These are phyloP conservation scores for Otocyon megalotis DNA, from an alignment of 2,113 vertebrate genomes.

Conservation along the genomic window DNA sequence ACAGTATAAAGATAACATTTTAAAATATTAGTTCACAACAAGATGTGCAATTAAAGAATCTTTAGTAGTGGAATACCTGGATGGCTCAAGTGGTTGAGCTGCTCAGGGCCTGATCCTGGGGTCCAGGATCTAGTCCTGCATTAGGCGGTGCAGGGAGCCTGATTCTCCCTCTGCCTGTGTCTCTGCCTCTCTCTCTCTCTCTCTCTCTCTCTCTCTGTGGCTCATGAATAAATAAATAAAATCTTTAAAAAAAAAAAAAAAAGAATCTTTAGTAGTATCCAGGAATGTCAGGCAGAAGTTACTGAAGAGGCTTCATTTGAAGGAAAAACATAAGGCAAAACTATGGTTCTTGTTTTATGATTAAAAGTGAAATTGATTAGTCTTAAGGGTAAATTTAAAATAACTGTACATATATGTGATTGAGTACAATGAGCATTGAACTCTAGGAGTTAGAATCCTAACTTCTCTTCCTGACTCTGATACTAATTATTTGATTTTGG, in stretches of 20 bases:
- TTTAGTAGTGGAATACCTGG: background rate
- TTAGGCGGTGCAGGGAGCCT: background rate
- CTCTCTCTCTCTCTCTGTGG: background rate
- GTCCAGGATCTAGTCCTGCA: background rate
- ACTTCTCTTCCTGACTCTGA: background rate
- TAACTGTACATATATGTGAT: background rate
- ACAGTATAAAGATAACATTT: background rate
- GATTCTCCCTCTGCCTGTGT: background rate
- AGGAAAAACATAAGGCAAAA: slow-evolving; percentile 22
- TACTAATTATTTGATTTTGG: background rate
- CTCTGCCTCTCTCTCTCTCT: no score
- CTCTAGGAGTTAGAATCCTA: background rate
- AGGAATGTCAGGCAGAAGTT: slow-evolving; percentile 8
- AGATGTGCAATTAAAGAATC: background rate
- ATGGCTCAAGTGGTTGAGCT: background rate
- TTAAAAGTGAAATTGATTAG: background rate
- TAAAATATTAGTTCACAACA: background rate
- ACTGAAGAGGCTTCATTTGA: slow-evolving; percentile 20
- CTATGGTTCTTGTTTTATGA: slow-evolving; percentile 2
- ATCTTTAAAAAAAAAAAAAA: background rate
- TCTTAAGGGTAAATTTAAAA: slow-evolving; percentile 16
- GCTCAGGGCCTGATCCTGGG: background rate
- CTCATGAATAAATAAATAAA: background rate
- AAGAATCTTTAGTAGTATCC: slow-evolving; percentile 35
- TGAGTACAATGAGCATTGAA: slow-evolving; percentile 30